Conservation (phyloP, 2,797 vertebrate species). For the Sebastes reedi region DNA sequence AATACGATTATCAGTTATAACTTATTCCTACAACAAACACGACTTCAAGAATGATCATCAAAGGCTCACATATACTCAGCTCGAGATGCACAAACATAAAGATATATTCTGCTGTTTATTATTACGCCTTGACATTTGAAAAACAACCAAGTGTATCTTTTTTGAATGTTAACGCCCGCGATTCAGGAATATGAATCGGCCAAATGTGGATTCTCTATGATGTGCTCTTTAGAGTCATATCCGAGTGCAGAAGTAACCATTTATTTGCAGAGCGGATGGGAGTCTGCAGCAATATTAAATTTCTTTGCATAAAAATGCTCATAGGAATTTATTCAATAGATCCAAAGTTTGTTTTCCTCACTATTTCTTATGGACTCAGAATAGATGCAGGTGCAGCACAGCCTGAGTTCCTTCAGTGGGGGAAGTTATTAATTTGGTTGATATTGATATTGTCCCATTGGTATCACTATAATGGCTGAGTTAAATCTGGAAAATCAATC, state of each 20-base stretch:
- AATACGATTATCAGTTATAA: slow-evolving; percentile 61
- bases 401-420: slow-evolving; percentile 8
- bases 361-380: slow-evolving; percentile 13
- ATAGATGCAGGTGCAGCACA: slow-evolving; percentile 10
- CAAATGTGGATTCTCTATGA: slow-evolving; percentile 54
- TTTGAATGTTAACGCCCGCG: slow-evolving; percentile 58
- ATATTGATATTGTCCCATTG: slow-evolving; percentile 51
- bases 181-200: slow-evolving; percentile 67
- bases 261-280: slow-evolving; percentile 71
- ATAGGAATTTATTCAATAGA: slow-evolving; percentile 68
- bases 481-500: slow-evolving; percentile 44
- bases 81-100: slow-evolving; percentile 14
- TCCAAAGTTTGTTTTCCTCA: slow-evolving; percentile 59
- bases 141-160: slow-evolving; percentile 64
- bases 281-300: slow-evolving; percentile 74
- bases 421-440: slow-evolving; percentile 56
- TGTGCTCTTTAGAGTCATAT: slow-evolving; percentile 79
- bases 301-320: slow-evolving; percentile 76
- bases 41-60: slow-evolving; percentile 55
- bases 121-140: slow-evolving; percentile 81
- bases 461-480: slow-evolving; percentile 24
- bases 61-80: slow-evolving; percentile 41
- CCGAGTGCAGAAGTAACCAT: slow-evolving; percentile 66
- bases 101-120: slow-evolving; percentile 71
- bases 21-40: slow-evolving; percentile 67